phyloP scores from a whole-genome alignment of 2,113 vertebrate genomes.

The Saimiri boliviensis region DNA sequence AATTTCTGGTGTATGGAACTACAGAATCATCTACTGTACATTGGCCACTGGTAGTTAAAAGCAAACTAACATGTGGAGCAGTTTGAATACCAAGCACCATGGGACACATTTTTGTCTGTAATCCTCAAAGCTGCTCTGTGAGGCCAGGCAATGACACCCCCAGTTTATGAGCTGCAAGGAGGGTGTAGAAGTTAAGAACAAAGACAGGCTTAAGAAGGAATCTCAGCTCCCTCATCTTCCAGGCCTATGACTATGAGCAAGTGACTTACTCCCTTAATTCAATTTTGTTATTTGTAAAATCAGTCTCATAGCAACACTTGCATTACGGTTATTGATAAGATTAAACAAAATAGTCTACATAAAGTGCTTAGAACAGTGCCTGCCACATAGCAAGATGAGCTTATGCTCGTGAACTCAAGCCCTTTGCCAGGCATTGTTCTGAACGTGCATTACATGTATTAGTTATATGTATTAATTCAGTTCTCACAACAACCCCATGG shows the following conservation, averaged over 20 bases:
- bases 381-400: neutral
- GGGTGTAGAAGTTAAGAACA: neutral
- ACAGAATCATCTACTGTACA: neutral
- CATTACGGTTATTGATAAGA: neutral
- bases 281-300: conserved; percentile 30
- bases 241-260: neutral
- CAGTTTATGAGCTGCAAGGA: neutral
- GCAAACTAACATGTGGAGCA: neutral
- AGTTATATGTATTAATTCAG: neutral
- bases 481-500: neutral
- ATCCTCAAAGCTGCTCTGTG: neutral
- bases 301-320: neutral
- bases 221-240: neutral
- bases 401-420: neutral
- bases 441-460: neutral
- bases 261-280: neutral
- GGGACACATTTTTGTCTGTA: neutral
- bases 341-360: neutral
- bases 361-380: neutral
- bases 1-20: neutral
- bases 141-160: neutral
- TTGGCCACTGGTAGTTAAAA: neutral
- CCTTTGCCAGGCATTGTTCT: neutral
- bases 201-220: neutral
- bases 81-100: neutral